Evolutionary conservation across 2,797 vertebrate genomes (phyloP), one percentile per base, ranked within the genome.

Genomic region (Cynodonichthys magdalenae): DNA sequence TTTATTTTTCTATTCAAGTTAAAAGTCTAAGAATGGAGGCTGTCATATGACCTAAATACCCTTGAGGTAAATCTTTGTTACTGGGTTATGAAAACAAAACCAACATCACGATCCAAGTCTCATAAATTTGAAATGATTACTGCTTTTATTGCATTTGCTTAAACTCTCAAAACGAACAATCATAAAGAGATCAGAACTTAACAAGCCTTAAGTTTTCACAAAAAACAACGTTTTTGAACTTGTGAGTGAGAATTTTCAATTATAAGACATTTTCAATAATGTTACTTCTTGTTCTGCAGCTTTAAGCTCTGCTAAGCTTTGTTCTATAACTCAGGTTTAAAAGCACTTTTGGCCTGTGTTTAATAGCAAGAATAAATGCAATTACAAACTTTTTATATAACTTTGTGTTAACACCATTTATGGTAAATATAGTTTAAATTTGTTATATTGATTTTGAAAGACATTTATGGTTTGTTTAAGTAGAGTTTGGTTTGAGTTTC

Each of bases 21-120:
- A 57, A 1, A 29, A 19, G 19, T 54, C 61, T 24, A 65, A 59
- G 53, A 47, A 63, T 28, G 39, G 34, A 58, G 17, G 45, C 12
- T 54, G 49, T 34, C 9, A 52, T 66, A 36, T 52, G 39, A 39
- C 31, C 2, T 45, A 50, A 59, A 63, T 18, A 27, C 9, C 34
- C 44, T 58, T 41, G 3, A 48, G 64, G 59, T 41, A 53, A 50
- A 49, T 58, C 17, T 29, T 17, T 59, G 20, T 52, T 59, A 29
- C 1, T 41, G 31, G 53, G 28, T 18, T 45, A 27, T 8, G 5
- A 41, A 64, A 58, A 36, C 42, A 60, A 50, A 60, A 50, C 9
- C 18, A 17, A 66, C 29, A 17, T 58, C 59, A 57, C 53, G 28
- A 53, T 63, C 24, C 57, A 24, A 57, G 19, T 47, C 29, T 17